A percentile compares a stretch with the other conserved stretches of the same genome.
Evolutionary conservation across 2,113 vertebrate genomes (phyloP).

Genomic region (Melospiza melodia): DNA sequence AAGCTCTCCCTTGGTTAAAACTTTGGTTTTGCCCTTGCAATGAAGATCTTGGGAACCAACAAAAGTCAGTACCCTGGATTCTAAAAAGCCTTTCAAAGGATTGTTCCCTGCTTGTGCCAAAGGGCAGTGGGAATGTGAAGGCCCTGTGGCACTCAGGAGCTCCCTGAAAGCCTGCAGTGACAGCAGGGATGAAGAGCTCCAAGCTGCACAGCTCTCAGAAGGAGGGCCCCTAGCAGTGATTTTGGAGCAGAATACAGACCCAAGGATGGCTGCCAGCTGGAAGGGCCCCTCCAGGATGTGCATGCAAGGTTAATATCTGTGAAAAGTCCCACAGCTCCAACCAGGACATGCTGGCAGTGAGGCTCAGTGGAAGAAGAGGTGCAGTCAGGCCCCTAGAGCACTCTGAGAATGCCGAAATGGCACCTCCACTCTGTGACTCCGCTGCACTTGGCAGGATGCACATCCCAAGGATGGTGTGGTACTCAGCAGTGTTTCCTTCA

Average conservation of each 20-base stretch:
- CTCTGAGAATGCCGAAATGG: not conserved
- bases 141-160: not conserved
- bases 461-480: not conserved
- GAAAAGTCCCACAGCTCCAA: not conserved
- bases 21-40: not conserved
- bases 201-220: not conserved
- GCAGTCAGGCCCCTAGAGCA: not conserved
- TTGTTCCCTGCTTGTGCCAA: not conserved
- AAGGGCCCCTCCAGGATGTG: not conserved
- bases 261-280: not conserved
- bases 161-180: not conserved
- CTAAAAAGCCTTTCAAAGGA: not conserved
- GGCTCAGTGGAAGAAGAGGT: not conserved
- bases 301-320: not conserved
- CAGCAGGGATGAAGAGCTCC: accelerated
- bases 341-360: not conserved
- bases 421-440: not conserved
- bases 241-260: not conserved
- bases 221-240: not conserved
- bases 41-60: not conserved
- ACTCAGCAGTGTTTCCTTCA: not conserved
- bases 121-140: not conserved
- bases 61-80: not conserved
- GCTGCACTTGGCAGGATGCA: not conserved
- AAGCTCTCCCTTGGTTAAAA: not conserved